Evolutionary conservation across 2,797 vertebrate species (phyloP).

Genomic region (Benthosema pterotum): DNA sequence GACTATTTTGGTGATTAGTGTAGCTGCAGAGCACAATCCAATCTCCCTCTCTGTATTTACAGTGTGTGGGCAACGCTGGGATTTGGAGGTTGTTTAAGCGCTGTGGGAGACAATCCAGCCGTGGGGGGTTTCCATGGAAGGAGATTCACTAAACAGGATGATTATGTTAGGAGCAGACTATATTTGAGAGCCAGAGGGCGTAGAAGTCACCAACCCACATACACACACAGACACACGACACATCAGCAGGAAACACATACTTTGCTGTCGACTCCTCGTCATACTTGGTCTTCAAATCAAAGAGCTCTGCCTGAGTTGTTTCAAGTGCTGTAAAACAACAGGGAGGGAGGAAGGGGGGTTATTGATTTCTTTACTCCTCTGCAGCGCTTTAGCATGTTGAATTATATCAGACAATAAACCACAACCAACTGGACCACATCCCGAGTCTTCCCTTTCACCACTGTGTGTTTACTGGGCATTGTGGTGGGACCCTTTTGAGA

Average conservation of each 20-base stretch:
- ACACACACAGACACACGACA: conserved; percentile 21
- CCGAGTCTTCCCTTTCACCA: neutral
- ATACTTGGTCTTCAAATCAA: conserved; percentile 99
- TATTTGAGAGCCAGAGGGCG: conserved; percentile 53
- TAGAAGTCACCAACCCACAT: conserved; percentile 55
- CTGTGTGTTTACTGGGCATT: conserved; percentile 1
- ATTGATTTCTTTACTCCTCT: neutral
- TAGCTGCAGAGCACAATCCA: conserved; percentile 50
- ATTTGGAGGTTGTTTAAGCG: conserved; percentile 63
- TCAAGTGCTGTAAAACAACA: conserved; percentile 89
- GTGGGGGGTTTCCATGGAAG: conserved; percentile 67
- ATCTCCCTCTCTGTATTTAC: conserved; percentile 66
- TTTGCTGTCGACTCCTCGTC: conserved; percentile 98
- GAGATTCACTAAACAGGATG: conserved; percentile 71
- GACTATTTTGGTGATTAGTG: conserved; percentile 42
- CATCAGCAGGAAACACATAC: conserved; percentile 79
- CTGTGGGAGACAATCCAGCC: conserved; percentile 70
- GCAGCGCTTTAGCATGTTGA: neutral
- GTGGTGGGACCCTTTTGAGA: no score
- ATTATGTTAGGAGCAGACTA: conserved; percentile 69
- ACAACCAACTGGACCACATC: no score
- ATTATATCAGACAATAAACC: neutral
- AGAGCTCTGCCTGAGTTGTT: conserved; percentile 97
- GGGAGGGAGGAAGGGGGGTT: no score
- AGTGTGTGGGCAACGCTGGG: conserved; percentile 64